Percentiles rank a stretch among this genome's conserved stretches.
Conservation (phyloP, 1,140 invertebrate genomes). For the Coelopa frigida region DNA sequence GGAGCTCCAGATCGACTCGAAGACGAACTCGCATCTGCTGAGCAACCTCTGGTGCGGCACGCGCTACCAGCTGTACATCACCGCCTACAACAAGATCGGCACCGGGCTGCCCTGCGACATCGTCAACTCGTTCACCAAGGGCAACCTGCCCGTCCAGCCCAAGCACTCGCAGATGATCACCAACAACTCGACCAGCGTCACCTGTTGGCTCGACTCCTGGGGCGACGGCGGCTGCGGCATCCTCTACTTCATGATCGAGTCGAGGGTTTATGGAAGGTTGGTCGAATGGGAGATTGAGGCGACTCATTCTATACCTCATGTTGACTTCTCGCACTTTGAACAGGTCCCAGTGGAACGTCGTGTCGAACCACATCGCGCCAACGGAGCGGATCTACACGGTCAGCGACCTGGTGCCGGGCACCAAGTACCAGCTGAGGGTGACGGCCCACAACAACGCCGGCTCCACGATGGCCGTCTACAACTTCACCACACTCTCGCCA, state of each 20-base stretch:
- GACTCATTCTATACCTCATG: not conserved
- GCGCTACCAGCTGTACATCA: constrained; percentile 78
- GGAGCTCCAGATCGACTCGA: constrained; percentile 72
- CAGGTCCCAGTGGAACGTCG: constrained; percentile 58
- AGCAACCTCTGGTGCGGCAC: constrained; percentile 82
- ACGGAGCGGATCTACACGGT: constrained; percentile 72
- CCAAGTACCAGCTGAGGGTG: constrained; percentile 77
- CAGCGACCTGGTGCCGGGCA: constrained; percentile 72
- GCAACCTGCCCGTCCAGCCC: constrained; percentile 70
- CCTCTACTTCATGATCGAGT: constrained; percentile 78
- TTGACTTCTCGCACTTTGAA: not conserved
- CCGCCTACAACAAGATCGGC: constrained; percentile 81
- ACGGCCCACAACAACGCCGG: constrained; percentile 90
- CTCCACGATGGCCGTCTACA: constrained; percentile 77
- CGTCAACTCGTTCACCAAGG: constrained; percentile 74
- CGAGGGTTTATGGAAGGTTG: constrained; percentile 28
- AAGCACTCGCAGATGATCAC: constrained; percentile 77
- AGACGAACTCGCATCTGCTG: constrained; percentile 66
- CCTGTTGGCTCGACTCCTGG: constrained; percentile 81
- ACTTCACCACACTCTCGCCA: constrained; percentile 71
- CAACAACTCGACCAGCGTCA: constrained; percentile 82
- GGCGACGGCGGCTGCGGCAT: constrained; percentile 84
- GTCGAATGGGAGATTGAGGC: constrained; percentile 1
- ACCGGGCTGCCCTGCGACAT: constrained; percentile 82
- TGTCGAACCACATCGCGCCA: constrained; percentile 67